Percentiles rank a stretch among this genome's conserved stretches.
phyloP scores from a whole-genome alignment of 2,888 invertebrate genomes.

The Frankliniella fusca region DNA sequence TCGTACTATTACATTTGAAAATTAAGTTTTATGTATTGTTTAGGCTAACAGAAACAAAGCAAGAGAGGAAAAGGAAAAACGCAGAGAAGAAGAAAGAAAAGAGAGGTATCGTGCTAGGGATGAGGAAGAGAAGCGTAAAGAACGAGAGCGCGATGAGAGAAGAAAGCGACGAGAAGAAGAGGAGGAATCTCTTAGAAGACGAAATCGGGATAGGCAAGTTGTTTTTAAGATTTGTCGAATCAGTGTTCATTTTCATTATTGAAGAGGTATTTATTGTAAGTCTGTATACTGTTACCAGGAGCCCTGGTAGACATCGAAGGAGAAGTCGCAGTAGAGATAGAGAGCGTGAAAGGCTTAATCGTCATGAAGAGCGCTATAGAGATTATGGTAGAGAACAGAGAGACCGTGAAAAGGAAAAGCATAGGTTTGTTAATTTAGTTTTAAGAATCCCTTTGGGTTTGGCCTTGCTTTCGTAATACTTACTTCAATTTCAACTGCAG shows the following conservation, averaged over 20 bases:
- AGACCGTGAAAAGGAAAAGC: background rate
- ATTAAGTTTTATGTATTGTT: constrained; percentile 31
- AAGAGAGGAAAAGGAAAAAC: constrained; percentile 53
- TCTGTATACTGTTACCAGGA: background rate
- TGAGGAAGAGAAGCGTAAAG: constrained; percentile 41
- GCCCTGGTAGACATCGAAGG: background rate
- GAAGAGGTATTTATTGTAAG: background rate
- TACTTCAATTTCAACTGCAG: background rate
- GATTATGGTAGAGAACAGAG: background rate
- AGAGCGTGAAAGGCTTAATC: background rate
- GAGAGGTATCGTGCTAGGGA: constrained; percentile 45
- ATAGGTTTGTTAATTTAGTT: background rate
- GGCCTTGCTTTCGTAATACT: background rate
- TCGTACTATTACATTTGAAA: background rate
- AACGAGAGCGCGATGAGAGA: constrained; percentile 39
- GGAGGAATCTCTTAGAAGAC: constrained; percentile 34
- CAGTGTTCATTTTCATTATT: background rate
- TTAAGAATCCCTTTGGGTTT: background rate
- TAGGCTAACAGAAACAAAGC: constrained; percentile 51
- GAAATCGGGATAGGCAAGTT: background rate
- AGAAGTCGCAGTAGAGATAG: background rate
- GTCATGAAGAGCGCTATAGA: background rate
- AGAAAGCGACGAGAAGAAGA: constrained; percentile 40
- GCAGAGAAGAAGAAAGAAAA: constrained; percentile 52
- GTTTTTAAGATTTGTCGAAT: background rate